These are phyloP conservation scores for Agrilus cyanescens DNA, from an alignment of 2,888 invertebrate species.

Conservation along the genomic window DNA sequence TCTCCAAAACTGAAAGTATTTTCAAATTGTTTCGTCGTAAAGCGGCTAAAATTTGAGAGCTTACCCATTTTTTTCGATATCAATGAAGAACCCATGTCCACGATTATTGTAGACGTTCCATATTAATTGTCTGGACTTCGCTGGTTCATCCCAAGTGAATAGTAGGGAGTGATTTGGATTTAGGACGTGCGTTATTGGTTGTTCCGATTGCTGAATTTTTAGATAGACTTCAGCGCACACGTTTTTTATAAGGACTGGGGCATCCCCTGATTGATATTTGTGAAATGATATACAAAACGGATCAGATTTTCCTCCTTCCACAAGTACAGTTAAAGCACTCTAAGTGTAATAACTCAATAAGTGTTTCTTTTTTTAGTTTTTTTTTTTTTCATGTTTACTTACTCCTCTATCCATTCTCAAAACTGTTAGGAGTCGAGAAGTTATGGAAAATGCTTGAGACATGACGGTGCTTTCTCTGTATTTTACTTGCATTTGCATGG, in stretches of 20 bases:
- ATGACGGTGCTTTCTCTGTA: conserved; percentile 61
- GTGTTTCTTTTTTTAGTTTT: not conserved
- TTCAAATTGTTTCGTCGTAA: not conserved
- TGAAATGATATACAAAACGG: conserved; percentile 66
- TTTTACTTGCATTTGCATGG: conserved; percentile 71
- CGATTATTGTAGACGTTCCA: conserved; percentile 79
- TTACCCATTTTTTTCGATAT: conserved; percentile 56
- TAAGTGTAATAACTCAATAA: conserved; percentile 28
- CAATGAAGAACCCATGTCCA: conserved; percentile 58
- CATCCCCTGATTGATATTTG: conserved; percentile 63
- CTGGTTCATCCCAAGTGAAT: conserved; percentile 80
- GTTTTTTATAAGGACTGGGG: conserved; percentile 75
- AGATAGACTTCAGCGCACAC: conserved; percentile 69
- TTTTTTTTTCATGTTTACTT: conserved; percentile 21
- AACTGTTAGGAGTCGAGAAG: conserved; percentile 56
- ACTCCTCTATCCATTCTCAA: conserved; percentile 77
- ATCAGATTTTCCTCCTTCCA: conserved; percentile 59
- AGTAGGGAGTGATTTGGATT: conserved; percentile 64
- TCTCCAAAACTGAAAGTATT: conserved; percentile 45
- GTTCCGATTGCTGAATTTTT: conserved; percentile 57
- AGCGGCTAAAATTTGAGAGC: conserved; percentile 7
- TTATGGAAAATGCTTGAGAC: conserved; percentile 67
- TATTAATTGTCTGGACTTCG: conserved; percentile 54
- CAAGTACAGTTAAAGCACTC: conserved; percentile 59
- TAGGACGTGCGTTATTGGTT: conserved; percentile 57